phyloP scores from a whole-genome alignment of 2,797 vertebrate genomes.

The Echiichthys vipera region DNA sequence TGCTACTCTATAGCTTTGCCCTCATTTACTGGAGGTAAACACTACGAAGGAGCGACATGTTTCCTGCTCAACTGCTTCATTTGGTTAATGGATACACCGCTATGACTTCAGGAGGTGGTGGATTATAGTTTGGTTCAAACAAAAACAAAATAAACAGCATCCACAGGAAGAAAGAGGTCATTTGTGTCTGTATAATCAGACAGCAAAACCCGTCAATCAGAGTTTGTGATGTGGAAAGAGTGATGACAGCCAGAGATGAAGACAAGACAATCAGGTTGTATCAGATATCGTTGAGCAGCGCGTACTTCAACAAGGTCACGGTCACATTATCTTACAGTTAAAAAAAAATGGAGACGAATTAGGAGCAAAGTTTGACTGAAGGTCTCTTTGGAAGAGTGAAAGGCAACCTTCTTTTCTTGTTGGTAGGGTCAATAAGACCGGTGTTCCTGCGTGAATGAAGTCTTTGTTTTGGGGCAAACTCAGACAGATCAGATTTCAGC shows the following conservation, averaged over 20 bases:
- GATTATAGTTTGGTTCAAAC: slow-evolving; percentile 2
- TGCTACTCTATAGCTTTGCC: neutral
- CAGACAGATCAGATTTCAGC: slow-evolving; percentile 66
- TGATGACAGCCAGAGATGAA: neutral
- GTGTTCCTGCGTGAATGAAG: slow-evolving; percentile 57
- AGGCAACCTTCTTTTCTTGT: slow-evolving; percentile 6
- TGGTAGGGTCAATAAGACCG: slow-evolving; percentile 30
- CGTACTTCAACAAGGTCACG: neutral
- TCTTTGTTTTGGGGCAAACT: slow-evolving; percentile 73
- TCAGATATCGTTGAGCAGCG: neutral
- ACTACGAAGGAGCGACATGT: neutral
- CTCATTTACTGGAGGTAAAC: neutral
- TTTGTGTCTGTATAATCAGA: neutral
- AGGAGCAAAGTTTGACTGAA: slow-evolving; percentile 3
- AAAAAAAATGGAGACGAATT: neutral
- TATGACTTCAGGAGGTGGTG: slow-evolving; percentile 1
- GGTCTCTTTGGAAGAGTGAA: slow-evolving; percentile 16
- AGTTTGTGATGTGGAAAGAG: neutral
- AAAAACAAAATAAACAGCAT: slow-evolving; percentile 23
- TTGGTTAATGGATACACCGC: slow-evolving; percentile 8
- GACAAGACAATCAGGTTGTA: slow-evolving; percentile 1
- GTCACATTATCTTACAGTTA: neutral
- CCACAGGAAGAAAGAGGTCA: neutral
- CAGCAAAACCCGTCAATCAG: neutral
- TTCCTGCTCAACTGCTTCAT: slow-evolving; percentile 4